These are phyloP conservation scores for Notospermus geniculatus DNA, from an alignment of 1,140 invertebrate genomes.

Conservation along the genomic window DNA sequence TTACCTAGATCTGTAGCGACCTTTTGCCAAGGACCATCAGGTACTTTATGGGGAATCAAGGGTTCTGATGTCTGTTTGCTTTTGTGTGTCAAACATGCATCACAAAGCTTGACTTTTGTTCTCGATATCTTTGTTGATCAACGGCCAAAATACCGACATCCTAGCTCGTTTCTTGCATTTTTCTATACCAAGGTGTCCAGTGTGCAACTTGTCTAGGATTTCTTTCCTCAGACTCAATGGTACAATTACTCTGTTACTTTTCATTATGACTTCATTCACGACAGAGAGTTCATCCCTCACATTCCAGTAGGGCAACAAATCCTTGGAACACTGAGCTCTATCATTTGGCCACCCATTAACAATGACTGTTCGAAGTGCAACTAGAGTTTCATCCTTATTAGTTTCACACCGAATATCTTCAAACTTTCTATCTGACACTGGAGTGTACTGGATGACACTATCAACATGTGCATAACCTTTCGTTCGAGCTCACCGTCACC, in stretches of 20 bases:
- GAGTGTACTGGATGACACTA: background rate
- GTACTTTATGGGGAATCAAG: too few relatives aligned
- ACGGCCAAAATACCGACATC: constrained; percentile 17
- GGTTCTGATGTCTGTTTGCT: too few relatives aligned
- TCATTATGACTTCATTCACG: constrained; percentile 19
- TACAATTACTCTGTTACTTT: constrained; percentile 14
- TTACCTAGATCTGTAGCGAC: too few relatives aligned
- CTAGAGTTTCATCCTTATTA: too few relatives aligned
- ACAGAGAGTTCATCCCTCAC: constrained; percentile 19
- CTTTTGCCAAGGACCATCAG: too few relatives aligned
- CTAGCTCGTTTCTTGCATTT: constrained; percentile 12
- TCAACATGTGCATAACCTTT: background rate
- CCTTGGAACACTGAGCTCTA: background rate
- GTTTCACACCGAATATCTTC: too few relatives aligned
- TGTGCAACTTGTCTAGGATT: constrained; percentile 12
- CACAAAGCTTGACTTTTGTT: constrained; percentile 15
- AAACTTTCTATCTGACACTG: too few relatives aligned
- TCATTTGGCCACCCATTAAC: constrained; percentile 13
- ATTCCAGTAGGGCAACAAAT: constrained; percentile 12
- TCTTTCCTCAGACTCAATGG: constrained; percentile 9
- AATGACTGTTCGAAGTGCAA: constrained; percentile 7
- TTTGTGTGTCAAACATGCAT: constrained; percentile 11
- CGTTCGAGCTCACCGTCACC: too few relatives aligned
- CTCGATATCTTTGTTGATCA: constrained; percentile 11
- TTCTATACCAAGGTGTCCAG: constrained; percentile 16